Conservation (phyloP, 2,797 vertebrate species). For the Anas bahamensis region DNA sequence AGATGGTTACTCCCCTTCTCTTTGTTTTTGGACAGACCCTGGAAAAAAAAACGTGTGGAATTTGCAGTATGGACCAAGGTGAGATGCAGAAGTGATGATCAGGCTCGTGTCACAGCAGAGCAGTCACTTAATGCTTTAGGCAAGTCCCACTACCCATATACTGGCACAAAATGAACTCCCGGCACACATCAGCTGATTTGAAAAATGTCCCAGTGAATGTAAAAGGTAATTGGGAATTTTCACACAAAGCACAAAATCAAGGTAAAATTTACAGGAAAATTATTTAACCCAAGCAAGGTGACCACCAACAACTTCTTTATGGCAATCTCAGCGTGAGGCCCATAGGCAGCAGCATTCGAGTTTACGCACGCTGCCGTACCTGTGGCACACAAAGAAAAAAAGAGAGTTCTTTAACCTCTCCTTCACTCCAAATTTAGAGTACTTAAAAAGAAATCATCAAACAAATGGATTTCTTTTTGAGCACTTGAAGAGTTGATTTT, state of each 20-base stretch:
- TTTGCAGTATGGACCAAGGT: neutral
- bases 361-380: neutral
- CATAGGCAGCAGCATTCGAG: neutral
- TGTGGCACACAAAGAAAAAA: neutral
- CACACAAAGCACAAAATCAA: neutral
- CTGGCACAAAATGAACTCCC: neutral
- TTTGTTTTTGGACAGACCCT: neutral
- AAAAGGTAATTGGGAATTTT: neutral
- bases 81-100: neutral
- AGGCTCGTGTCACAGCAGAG: neutral
- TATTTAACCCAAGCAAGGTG: neutral
- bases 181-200: neutral
- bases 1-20: neutral
- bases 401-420: neutral
- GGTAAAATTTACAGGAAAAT: neutral
- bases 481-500: constrained; percentile 6
- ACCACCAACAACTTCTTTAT: neutral
- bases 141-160: neutral
- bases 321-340: neutral
- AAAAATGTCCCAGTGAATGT: neutral
- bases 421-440: neutral
- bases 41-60: neutral
- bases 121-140: neutral
- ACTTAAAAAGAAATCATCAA: constrained; percentile 19
- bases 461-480: constrained; percentile 19